phyloP scores from a whole-genome alignment of 37 sponge, comb jelly and placozoan species.

The Chondrilla cf. caribensis region DNA sequence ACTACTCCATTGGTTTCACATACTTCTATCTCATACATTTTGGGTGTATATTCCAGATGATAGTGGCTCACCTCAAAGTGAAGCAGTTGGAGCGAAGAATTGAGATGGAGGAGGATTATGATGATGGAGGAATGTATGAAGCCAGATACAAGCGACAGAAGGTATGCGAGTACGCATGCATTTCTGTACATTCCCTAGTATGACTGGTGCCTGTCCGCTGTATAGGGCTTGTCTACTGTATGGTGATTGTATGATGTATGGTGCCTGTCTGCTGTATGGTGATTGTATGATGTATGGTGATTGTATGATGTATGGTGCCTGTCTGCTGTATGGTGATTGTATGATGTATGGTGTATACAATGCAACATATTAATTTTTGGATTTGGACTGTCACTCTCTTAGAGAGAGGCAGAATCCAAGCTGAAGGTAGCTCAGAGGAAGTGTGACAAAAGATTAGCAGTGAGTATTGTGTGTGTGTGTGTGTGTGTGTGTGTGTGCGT shows the following conservation, averaged over 20 bases:
- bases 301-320: background rate
- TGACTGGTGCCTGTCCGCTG: background rate
- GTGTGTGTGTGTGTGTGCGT: too few species aligned
- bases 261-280: too few species aligned
- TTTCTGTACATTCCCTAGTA: background rate
- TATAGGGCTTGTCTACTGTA: background rate
- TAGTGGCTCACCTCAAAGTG: too few species aligned
- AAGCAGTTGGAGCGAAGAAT: slow-evolving; percentile 66
- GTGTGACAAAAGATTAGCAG: slow-evolving; percentile 68
- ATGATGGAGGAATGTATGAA: slow-evolving; percentile 56
- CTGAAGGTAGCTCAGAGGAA: slow-evolving; percentile 52
- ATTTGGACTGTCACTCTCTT: too few species aligned
- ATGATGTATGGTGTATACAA: background rate
- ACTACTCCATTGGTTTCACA: too few species aligned
- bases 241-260: background rate
- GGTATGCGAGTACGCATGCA: slow-evolving; percentile 43
- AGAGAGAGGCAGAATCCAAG: slow-evolving; percentile 75
- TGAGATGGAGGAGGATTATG: slow-evolving; percentile 70
- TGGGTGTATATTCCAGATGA: too few species aligned
- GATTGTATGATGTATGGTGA: background rate
- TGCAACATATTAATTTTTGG: background rate
- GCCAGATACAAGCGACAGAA: slow-evolving; percentile 54
- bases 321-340: background rate
- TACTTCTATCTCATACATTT: too few species aligned
- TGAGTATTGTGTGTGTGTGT: slow-evolving; percentile 25